Conservation (phyloP, 2,113 vertebrate species). For the Oncorhynchus keta region DNA sequence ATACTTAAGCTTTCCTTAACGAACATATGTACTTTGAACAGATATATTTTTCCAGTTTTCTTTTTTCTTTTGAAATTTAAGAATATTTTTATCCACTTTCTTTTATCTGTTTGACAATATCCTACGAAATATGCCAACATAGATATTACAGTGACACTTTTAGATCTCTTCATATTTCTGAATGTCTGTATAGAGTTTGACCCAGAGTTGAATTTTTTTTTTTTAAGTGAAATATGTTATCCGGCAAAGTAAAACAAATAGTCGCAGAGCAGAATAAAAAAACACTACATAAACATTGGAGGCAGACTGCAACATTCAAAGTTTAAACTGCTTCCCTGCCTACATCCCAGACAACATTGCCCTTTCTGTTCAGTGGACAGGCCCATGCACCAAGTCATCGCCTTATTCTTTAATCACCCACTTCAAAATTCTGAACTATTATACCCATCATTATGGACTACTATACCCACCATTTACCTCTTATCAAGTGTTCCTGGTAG, state of each 20-base stretch:
- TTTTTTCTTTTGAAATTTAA: slow-evolving; percentile 51
- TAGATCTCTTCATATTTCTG: slow-evolving; percentile 50
- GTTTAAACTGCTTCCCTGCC: slow-evolving; percentile 18
- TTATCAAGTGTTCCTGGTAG: slow-evolving; percentile 61
- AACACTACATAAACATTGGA: slow-evolving; percentile 29
- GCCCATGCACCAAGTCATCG: slow-evolving; percentile 42
- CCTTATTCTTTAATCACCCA: slow-evolving; percentile 36
- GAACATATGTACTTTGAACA: slow-evolving; percentile 60
- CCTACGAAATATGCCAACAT: slow-evolving; percentile 53
- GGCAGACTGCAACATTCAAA: slow-evolving; percentile 47
- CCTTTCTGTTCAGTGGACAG: slow-evolving; percentile 44
- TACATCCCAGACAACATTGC: slow-evolving; percentile 36
- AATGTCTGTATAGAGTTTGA: slow-evolving; percentile 57
- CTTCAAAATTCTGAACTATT: slow-evolving; percentile 26
- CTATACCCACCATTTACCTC: slow-evolving; percentile 38
- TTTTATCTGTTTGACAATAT: slow-evolving; percentile 49
- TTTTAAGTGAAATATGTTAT: slow-evolving; percentile 8
- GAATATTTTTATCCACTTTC: slow-evolving; percentile 34
- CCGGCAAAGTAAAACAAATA: slow-evolving; percentile 33
- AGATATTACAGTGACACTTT: slow-evolving; percentile 55
- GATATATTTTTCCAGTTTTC: slow-evolving; percentile 59
- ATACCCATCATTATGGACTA: too few relatives aligned
- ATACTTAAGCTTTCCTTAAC: slow-evolving; percentile 54
- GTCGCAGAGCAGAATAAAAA: slow-evolving; percentile 43
- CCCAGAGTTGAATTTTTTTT: slow-evolving; percentile 10